Percentiles rank a stretch among this genome's conserved stretches.
Conservation (phyloP, 2,888 invertebrate species). For the Sarcophaga variegata region DNA sequence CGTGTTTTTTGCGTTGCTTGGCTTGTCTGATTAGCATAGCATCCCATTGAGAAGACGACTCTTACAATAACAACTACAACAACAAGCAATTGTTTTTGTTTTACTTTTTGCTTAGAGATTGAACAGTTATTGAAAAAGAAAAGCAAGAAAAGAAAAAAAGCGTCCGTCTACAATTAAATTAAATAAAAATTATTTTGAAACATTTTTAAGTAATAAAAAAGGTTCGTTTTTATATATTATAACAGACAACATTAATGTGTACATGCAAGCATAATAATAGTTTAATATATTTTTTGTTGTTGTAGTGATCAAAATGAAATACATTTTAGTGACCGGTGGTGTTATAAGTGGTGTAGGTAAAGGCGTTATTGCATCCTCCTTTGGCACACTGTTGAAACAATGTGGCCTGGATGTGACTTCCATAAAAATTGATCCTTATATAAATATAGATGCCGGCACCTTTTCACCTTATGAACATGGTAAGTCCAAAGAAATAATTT, state of each 20-base stretch:
- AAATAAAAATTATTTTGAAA: too few species aligned
- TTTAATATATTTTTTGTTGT: background rate
- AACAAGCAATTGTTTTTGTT: background rate
- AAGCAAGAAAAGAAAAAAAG: too few species aligned
- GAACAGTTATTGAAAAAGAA: conserved; percentile 1
- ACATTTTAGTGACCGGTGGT: conserved; percentile 98
- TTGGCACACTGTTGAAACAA: conserved; percentile 97
- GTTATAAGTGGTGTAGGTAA: conserved; percentile 99
- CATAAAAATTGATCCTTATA: conserved; percentile 99
- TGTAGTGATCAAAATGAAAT: conserved; percentile 89
- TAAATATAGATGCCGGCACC: conserved; percentile 99
- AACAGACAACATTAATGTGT: too few species aligned
- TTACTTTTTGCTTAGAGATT: background rate
- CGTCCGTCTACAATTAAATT: too few species aligned
- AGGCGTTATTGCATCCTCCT: conserved; percentile 96
- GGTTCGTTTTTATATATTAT: too few species aligned
- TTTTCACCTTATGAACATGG: conserved; percentile 99
- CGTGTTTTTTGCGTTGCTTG: too few species aligned
- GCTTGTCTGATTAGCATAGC: too few species aligned
- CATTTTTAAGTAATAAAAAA: too few species aligned
- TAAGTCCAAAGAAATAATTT: conserved; percentile 81
- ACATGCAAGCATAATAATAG: too few species aligned
- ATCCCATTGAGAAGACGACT: too few species aligned
- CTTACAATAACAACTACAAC: too few species aligned
- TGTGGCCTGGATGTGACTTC: conserved; percentile 98